These are phyloP conservation scores for Torymus auratus DNA, from an alignment of 2,888 invertebrate genomes.

Conservation along the genomic window DNA sequence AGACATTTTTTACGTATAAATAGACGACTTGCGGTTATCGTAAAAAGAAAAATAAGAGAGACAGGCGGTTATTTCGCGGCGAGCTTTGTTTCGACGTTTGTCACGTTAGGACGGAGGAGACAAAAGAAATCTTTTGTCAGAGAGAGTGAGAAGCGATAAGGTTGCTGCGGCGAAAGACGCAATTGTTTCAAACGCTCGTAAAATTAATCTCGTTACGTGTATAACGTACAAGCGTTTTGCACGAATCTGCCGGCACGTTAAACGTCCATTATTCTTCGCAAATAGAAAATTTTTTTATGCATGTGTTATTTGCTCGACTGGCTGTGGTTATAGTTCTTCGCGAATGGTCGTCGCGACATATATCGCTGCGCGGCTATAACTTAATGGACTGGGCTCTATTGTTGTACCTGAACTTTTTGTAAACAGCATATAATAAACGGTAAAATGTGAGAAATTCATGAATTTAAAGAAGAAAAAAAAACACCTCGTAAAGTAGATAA, in stretches of 20 bases:
- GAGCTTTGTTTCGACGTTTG: conserved; percentile 51
- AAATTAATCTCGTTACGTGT: conserved; percentile 46
- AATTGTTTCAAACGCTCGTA: conserved; percentile 45
- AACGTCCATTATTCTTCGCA: conserved; percentile 18
- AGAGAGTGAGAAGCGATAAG: conserved; percentile 33
- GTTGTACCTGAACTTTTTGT: too few species aligned
- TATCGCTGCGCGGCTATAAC: too few species aligned
- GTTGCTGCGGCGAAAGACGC: conserved; percentile 11
- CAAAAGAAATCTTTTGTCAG: conserved; percentile 53
- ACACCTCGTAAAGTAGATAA: too few species aligned
- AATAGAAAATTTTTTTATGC: conserved; percentile 24
- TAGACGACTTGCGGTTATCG: conserved; percentile 31
- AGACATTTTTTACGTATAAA: neutral
- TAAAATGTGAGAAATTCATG: too few species aligned
- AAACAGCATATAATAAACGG: too few species aligned
- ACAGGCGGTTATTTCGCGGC: neutral
- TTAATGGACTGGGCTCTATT: too few species aligned
- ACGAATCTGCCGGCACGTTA: neutral
- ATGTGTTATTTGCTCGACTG: neutral
- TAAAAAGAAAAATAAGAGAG: conserved; percentile 2
- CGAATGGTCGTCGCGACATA: too few species aligned
- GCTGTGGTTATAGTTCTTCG: too few species aligned
- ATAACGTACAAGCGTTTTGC: neutral
- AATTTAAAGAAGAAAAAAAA: too few species aligned
- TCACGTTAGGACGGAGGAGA: conserved; percentile 43